Percentiles rank a stretch among this genome's conserved stretches.
Evolutionary conservation across 2,888 invertebrate species (phyloP).

Genomic region (Meiosimyza platycephala): DNA sequence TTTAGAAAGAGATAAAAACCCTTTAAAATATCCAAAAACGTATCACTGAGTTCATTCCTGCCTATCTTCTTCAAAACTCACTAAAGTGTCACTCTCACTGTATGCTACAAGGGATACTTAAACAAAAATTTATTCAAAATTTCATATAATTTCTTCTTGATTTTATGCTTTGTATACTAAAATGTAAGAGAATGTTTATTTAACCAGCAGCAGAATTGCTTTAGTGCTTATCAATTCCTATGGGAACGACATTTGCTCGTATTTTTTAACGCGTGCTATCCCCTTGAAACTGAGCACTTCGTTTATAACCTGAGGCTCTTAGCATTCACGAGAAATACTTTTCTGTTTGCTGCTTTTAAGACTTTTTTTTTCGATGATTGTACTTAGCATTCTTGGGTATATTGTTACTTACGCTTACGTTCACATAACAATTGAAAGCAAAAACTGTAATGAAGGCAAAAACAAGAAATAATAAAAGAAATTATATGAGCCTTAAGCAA

Average conservation of each 20-base stretch:
- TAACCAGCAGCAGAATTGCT: background rate
- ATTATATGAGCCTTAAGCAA: slow-evolving; percentile 8
- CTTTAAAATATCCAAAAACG: too few relatives aligned
- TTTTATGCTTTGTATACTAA: background rate
- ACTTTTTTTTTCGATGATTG: too few relatives aligned
- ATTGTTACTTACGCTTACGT: background rate
- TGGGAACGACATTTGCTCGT: background rate
- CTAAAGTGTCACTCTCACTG: background rate
- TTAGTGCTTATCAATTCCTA: background rate
- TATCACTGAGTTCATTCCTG: too few relatives aligned
- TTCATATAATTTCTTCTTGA: background rate
- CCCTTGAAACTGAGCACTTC: too few relatives aligned
- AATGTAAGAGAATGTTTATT: background rate
- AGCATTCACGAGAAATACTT: background rate
- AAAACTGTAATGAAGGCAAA: background rate
- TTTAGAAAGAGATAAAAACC: too few relatives aligned
- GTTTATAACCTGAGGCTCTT: too few relatives aligned
- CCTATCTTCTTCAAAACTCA: too few relatives aligned
- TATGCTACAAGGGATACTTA: background rate
- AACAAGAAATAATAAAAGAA: background rate
- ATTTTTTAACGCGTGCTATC: background rate
- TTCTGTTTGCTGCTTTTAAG: background rate
- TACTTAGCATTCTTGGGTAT: too few relatives aligned
- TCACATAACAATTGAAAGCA: background rate
- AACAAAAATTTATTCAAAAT: background rate